These are phyloP conservation scores for Phenacoccus solenopsis DNA, from an alignment of 1,140 invertebrate species.

Conservation along the genomic window DNA sequence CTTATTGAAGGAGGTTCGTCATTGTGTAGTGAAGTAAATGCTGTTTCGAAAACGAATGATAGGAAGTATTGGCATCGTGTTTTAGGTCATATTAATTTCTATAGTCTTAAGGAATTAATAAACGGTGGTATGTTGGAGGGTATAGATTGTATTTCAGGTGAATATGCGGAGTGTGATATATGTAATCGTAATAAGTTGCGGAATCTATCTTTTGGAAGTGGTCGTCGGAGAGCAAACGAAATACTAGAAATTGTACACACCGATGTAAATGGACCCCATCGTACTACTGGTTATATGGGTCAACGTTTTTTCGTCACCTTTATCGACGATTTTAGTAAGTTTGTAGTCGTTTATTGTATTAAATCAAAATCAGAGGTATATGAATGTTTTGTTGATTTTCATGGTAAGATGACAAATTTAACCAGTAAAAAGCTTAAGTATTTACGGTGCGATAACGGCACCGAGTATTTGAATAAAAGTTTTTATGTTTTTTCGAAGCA, in stretches of 20 bases:
- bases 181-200: conserved; percentile 24
- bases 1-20: not conserved
- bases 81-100: conserved; percentile 26
- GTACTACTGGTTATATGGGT: conserved; percentile 21
- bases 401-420: conserved; percentile 5
- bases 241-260: conserved; percentile 28
- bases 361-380: conserved; percentile 26
- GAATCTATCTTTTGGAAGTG: conserved; percentile 23
- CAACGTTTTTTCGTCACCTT: conserved; percentile 28
- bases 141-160: not conserved
- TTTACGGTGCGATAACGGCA: conserved; percentile 22
- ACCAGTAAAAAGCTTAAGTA: conserved; percentile 13
- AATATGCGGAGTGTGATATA: conserved; percentile 22
- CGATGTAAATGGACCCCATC: conserved; percentile 24
- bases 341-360: conserved; percentile 23
- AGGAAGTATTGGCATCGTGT: conserved; percentile 15
- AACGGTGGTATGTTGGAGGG: not conserved
- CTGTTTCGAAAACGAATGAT: not conserved
- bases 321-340: conserved; percentile 30
- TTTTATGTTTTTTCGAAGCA: not conserved
- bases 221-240: conserved; percentile 19
- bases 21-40: not conserved
- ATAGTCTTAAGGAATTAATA: conserved; percentile 24
- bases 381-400: conserved; percentile 25
- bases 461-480: conserved; percentile 20